A percentile compares a stretch with the other conserved stretches of the same genome.
phyloP scores from a whole-genome alignment of 2,113 vertebrate species.

The Nothoprocta pentlandii region DNA sequence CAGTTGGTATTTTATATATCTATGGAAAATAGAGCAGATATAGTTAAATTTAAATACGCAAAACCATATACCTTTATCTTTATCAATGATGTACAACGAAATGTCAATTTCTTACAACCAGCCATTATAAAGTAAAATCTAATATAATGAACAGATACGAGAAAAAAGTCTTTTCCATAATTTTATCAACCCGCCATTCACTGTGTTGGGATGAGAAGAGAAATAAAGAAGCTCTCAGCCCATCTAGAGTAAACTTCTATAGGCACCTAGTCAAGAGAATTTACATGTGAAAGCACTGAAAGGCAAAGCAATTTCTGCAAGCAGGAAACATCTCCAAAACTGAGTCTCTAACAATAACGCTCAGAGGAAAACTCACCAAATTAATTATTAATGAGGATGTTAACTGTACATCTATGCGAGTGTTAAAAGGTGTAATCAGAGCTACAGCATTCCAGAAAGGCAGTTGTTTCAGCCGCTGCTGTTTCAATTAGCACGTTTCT shows the following conservation, averaged over 20 bases:
- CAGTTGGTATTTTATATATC: too few species aligned
- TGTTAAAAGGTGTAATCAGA: not conserved
- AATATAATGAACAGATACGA: not conserved
- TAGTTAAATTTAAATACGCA: too few species aligned
- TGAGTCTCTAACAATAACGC: not conserved
- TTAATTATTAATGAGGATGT: not conserved
- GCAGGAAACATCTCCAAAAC: not conserved
- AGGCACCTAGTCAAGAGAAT: not conserved
- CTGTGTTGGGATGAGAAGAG: too few species aligned
- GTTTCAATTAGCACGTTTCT: slow-evolving; percentile 28
- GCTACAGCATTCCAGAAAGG: not conserved
- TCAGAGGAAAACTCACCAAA: not conserved
- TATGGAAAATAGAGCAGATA: too few species aligned
- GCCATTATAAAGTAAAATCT: not conserved
- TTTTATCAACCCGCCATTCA: not conserved
- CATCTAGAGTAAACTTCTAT: not conserved
- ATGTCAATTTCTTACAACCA: not conserved
- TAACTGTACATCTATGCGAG: not conserved
- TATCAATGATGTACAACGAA: not conserved
- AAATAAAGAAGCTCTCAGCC: not conserved
- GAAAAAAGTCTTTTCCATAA: not conserved
- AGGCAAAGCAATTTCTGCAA: not conserved
- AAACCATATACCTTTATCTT: too few species aligned
- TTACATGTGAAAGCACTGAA: not conserved
- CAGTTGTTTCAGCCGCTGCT: not conserved